Evolutionary conservation across 64 coral and sea anemone species (phyloP), one percentile per base, ranked within the genome.

Genomic region (Dendronephthya gigantea): DNA sequence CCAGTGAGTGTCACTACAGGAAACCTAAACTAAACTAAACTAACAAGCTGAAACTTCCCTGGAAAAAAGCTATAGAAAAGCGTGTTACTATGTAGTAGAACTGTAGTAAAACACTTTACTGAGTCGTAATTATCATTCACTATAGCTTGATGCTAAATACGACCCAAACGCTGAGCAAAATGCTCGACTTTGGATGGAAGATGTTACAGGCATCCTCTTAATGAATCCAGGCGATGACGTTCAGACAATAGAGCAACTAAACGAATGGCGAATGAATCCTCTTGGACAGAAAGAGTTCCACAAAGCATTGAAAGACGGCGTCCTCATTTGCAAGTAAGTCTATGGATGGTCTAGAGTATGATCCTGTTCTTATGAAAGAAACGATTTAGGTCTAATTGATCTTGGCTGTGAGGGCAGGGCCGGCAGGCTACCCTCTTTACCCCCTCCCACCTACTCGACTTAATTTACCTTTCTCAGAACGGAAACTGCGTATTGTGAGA

Each of bases 101-200:
- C 19, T n/a, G 25, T 5, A 22, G 0, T 5, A 27, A 1, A 23
- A 22, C 19, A 62, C 19, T 23, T 45, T 4, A 62, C 0, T 62
- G 19, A 62, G 25, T 22, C 8, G 19, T 7, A 7, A 7, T n/a
- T 23, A 62, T n/a, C 17, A 0, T 62, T 27, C 25, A 27, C 8
- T 62, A 79, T 39, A 79, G 72, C 72, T 79, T 79, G 72, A 79
- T 79, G 72, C 72, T 34, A 79, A 79, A 39, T 79, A 79, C 72
- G 72, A 79, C 28, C 72, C 72, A 10, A 34, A 33, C 22, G 72
- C 72, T 17, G 72, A 79, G 8, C 72, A 79, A 39, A 79, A 79
- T 39, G 72, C 72, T 0, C 72, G 72, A 34, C 72, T 79, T 2
- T 79, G 72, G 72, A 79, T 79, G 9, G 72, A 79, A 79, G 72